Evolutionary conservation across 2,113 vertebrate species (phyloP), one percentile per base, ranked within the genome.

Genomic region (Redunca redunca): DNA sequence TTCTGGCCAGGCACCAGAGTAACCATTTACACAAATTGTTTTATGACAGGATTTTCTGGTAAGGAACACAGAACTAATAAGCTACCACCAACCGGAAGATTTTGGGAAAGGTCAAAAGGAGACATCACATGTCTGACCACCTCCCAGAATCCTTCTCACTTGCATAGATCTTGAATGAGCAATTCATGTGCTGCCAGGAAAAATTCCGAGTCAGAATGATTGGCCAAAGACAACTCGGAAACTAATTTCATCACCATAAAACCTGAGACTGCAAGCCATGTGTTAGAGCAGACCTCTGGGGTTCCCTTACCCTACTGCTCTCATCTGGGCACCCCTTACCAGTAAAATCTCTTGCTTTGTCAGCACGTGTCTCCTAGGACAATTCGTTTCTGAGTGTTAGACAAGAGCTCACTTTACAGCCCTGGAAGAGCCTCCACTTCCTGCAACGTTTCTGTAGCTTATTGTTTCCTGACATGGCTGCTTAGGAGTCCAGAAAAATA

Each of bases 121-220:
- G n/a, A 71, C n/a, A 71, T 11, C 67, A 23, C 10, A 23, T 71
- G n/a, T 71, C n/a, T 71, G n/a, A 71, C 19, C 10, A 40, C n/a
- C 19, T 71, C 10, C 67, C n/a, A 71, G 67, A 40, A 71, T 40
- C n/a, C n/a, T 71, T 71, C 10, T 71, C 0, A 1, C 5, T 71
- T 36, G 19, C 19, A 23, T 71, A 21, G 19, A 40, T 71, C 19
- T 40, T 71, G 67, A 36, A 40, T 71, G 10, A 71, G n/a, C n/a
- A 40, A 71, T 71, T 71, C n/a, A 23, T 23, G n/a, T 71, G 67
- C 67, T 0, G 0, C n/a, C 67, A 40, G n/a, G 10, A 23, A 71
- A 36, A 23, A 23, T 71, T 40, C n/a, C 40, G 64, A 67, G 67
- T 40, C 4, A 40, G 67, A 71, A 71, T 40, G 10, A 36, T 40